Percentiles rank a stretch among this genome's conserved stretches.
These are phyloP conservation scores for Symphodus melops DNA, from an alignment of 2,113 vertebrate species.

Conservation along the genomic window DNA sequence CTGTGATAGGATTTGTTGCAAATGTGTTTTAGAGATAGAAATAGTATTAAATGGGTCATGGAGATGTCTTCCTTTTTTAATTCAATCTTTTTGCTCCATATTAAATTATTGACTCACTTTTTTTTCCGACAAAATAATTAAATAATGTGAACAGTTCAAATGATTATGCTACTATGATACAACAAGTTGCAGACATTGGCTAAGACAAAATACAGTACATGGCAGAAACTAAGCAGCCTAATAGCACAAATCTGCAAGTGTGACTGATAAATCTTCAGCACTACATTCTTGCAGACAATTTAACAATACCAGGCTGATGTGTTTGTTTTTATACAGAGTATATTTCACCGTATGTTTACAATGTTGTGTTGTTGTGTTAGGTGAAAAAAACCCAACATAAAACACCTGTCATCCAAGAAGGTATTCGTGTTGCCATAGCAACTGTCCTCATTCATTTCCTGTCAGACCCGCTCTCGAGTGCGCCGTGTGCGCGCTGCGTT, in stretches of 20 bases:
- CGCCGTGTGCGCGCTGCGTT: slow-evolving; percentile 72
- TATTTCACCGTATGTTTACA: slow-evolving; percentile 1
- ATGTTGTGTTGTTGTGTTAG: not conserved
- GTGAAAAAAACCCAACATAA: slow-evolving; percentile 4
- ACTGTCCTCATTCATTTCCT: slow-evolving; percentile 64
- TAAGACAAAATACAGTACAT: not conserved
- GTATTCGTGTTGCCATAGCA: slow-evolving; percentile 67
- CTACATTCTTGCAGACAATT: not conserved
- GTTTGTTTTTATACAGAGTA: not conserved
- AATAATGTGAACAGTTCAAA: not conserved
- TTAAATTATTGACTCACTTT: not conserved
- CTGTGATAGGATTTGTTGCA: not conserved
- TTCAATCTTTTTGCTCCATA: too few species aligned
- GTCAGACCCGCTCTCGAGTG: slow-evolving; percentile 44
- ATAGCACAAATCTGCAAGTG: not conserved
- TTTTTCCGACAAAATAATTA: too few species aligned
- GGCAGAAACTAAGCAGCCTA: not conserved
- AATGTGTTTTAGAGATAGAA: too few species aligned
- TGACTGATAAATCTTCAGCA: too few species aligned
- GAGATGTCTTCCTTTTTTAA: too few species aligned
- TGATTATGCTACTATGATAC: not conserved
- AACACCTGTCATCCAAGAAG: slow-evolving; percentile 33
- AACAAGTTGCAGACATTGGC: not conserved
- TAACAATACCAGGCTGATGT: not conserved
- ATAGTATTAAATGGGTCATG: too few species aligned